Evolutionary conservation across 2,797 vertebrate genomes (phyloP).

Genomic region (Geotrypetes seraphini): DNA sequence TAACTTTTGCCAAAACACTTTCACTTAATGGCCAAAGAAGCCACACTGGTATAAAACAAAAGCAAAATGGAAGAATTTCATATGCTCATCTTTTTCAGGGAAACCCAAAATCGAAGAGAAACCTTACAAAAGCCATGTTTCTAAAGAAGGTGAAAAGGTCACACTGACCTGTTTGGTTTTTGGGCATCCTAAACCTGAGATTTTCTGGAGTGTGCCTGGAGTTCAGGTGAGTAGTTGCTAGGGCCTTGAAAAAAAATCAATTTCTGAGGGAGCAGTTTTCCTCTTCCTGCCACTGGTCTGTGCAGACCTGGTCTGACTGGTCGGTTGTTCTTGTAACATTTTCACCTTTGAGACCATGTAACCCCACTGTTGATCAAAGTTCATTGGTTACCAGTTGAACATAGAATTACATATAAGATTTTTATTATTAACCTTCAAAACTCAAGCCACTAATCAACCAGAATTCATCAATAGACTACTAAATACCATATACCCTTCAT

Average conservation of each 20-base stretch:
- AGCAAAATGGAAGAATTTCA: too few species aligned
- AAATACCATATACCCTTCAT: too few species aligned
- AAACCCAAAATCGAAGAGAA: constrained; percentile 48
- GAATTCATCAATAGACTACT: too few species aligned
- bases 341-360: too few species aligned
- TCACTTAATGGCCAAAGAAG: background rate
- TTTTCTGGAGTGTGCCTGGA: constrained; percentile 66
- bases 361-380: too few species aligned
- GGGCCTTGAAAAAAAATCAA: background rate
- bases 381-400: too few species aligned
- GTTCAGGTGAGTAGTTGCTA: constrained; percentile 46
- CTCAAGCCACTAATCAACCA: too few species aligned
- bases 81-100: constrained; percentile 35
- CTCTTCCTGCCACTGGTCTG: background rate
- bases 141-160: constrained; percentile 52
- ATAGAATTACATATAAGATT: too few species aligned
- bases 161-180: constrained; percentile 57
- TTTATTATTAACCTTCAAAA: too few species aligned
- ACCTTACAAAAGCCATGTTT: constrained; percentile 24
- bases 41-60: too few species aligned
- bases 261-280: background rate
- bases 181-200: constrained; percentile 60
- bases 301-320: background rate
- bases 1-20: too few species aligned
- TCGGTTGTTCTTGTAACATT: too few species aligned